Evolutionary conservation across 1,140 invertebrate genomes (phyloP), one percentile per base, ranked within the genome.

Genomic region (Heliconius himera): DNA sequence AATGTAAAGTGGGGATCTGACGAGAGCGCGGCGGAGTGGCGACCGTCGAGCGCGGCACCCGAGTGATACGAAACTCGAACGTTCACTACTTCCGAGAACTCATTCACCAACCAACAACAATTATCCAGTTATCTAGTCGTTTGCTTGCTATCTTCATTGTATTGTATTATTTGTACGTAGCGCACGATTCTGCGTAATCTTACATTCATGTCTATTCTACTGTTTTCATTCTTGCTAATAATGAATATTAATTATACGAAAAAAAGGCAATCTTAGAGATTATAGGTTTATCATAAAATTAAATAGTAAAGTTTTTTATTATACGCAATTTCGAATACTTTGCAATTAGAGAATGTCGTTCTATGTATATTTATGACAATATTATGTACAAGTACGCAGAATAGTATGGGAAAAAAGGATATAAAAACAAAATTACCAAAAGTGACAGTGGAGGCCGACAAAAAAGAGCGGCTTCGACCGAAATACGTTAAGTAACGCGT

Each of bases 51-150:
- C 82, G 79, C 81, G 77, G 74, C 80, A 81, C 70, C 74, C 77
- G 75, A 85, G 81, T 84, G 85, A 88, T 88, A 90, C 82, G 83
- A 87, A 90, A 90, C 85, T 84, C 82, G 86, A 88, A 89, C 86
- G 84, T 90, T 91, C 88, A 90, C 85, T 85, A 84, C 82, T 93
- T 91, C 89, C 84, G 76, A 90, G 91, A 91, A 93, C 87, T 89
- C 89, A 91, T 91, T 93, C 90, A 93, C 77, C 74, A 84, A 88
- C 81, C 74, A 85, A 86, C 84, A 87, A 83, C 77, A 87, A 88
- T 89, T 89, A 89, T 87, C 82, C 81, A 85, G 83, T 86, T 90
- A 89, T 90, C 88, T 89, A 88, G 85, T 86, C 81, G 86, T 89
- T 90, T 84, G 81, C 79, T 87, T 79, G 82, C 84, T 86, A 87